Evolutionary conservation across 1,140 invertebrate genomes (phyloP), one percentile per base, ranked within the genome.

Genomic region (Aphelinus atriplicis): DNA sequence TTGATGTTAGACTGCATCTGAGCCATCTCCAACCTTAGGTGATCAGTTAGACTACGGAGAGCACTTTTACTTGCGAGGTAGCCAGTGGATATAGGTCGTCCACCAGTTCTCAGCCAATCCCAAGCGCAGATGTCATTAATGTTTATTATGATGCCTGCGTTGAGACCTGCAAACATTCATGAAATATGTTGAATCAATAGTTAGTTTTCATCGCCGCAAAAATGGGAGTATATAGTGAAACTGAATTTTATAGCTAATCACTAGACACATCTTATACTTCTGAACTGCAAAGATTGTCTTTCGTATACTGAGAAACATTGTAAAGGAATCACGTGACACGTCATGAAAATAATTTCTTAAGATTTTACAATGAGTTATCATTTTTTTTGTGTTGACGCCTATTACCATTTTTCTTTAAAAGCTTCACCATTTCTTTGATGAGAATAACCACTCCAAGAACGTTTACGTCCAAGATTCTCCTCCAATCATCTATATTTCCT

Each of bases 401-500:
- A 26, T 63, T 72, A 77, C 88, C 87, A 1, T 90, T 88, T 75
- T 90, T 89, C 60, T 84, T 89, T 93, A 95, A 95, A 0, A 90
- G 90, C 26, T 90, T 89, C 10, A 94, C 84, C 0, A 91, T 90
- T 78, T 92, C 90, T 55, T 91, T 88, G 0, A 92, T 91, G 71
- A 93, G 93, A 73, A 92, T 88, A 26, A 90, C 88, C 0, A 94
- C 81, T 0, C 89, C 93, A 60, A 94, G 84, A 0, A 94, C 88
- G 81, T 95, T 95, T 1, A 92, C 89, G 61, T 95, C 89, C 76
- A 92, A 77, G 70, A 90, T 90, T 26, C 86, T 80, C 79, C 87
- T 81, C 88, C 91, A 89, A 69, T 87, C 83, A 78, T 90, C 80
- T 78, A 84, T 81, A 50, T 82, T 71, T 26, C 89, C 89, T 45